A percentile compares a stretch with the other conserved stretches of the same genome.
phyloP scores from a whole-genome alignment of 1,140 invertebrate genomes.

The Caenorhabditis briggsae region DNA sequence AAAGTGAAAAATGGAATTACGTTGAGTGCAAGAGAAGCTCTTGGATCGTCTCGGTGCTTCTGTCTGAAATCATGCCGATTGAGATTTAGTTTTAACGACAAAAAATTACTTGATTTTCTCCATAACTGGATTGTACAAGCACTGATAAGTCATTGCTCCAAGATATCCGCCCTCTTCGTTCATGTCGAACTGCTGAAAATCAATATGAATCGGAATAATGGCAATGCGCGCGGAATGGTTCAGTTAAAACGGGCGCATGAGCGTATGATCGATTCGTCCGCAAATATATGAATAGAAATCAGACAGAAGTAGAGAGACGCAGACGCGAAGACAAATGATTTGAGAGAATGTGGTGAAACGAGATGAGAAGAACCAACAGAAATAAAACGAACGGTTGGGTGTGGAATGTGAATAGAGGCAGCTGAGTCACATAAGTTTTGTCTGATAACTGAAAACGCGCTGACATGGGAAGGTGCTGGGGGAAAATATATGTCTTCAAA shows the following conservation, averaged over 20 bases:
- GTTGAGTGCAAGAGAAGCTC: conserved; percentile 73
- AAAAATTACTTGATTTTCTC: conserved; percentile 63
- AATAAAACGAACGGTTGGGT: conserved; percentile 24
- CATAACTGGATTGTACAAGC: conserved; percentile 69
- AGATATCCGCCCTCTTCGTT: conserved; percentile 74
- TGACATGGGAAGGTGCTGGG: not conserved
- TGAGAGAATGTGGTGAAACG: not conserved
- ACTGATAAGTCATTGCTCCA: conserved; percentile 75
- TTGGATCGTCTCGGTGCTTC: conserved; percentile 65
- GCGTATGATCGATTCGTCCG: conserved; percentile 26
- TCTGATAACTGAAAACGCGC: conserved; percentile 16
- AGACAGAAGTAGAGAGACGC: conserved; percentile 1
- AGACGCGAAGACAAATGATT: not conserved
- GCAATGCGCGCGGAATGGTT: not conserved
- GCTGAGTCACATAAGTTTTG: not conserved
- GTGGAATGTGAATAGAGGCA: conserved; percentile 13
- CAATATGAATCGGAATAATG: not conserved
- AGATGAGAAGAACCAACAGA: conserved; percentile 21
- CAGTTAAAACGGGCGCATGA: conserved; percentile 30
- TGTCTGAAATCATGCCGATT: conserved; percentile 58
- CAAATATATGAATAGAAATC: conserved; percentile 41
- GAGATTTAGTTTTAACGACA: not conserved
- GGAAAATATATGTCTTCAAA: not conserved
- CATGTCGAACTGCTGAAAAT: conserved; percentile 56
- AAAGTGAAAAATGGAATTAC: conserved; percentile 64